A percentile compares a stretch with the other conserved stretches of the same genome.
phyloP scores from a whole-genome alignment of 2,113 vertebrate genomes.

The Pelecanoides urinatrix region DNA sequence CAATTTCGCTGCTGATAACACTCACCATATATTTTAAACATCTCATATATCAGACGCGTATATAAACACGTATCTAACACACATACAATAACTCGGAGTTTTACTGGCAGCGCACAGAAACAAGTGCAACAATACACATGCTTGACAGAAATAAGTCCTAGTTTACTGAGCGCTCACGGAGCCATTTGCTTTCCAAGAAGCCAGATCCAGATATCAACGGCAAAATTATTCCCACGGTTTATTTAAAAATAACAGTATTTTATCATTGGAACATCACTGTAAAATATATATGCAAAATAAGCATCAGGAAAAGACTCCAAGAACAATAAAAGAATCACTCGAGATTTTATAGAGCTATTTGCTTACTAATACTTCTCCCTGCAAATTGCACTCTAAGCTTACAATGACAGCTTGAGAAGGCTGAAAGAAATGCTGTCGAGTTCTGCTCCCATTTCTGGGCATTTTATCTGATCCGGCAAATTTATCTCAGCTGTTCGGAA shows the following conservation, averaged over 20 bases:
- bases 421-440: rapidly evolving
- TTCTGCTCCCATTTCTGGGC: not conserved
- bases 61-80: not conserved
- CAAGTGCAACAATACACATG: not conserved
- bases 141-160: not conserved
- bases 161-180: rapidly evolving
- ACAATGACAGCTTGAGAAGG: not conserved
- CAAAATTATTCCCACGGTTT: not conserved
- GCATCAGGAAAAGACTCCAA: not conserved
- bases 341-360: not conserved
- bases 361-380: not conserved
- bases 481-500: not conserved
- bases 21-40: not conserved
- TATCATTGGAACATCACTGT: not conserved
- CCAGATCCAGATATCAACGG: not conserved
- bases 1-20: not conserved
- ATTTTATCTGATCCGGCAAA: not conserved
- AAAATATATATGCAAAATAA: not conserved
- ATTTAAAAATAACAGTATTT: not conserved
- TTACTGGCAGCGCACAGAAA: not conserved
- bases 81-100: not conserved
- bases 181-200: not conserved
- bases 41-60: not conserved
- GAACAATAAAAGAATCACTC: not conserved
- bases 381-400: not conserved